A percentile compares a stretch with the other conserved stretches of the same genome.
These are phyloP conservation scores for Lutjanus campechanus DNA, from an alignment of 2,797 vertebrate species.

Conservation along the genomic window DNA sequence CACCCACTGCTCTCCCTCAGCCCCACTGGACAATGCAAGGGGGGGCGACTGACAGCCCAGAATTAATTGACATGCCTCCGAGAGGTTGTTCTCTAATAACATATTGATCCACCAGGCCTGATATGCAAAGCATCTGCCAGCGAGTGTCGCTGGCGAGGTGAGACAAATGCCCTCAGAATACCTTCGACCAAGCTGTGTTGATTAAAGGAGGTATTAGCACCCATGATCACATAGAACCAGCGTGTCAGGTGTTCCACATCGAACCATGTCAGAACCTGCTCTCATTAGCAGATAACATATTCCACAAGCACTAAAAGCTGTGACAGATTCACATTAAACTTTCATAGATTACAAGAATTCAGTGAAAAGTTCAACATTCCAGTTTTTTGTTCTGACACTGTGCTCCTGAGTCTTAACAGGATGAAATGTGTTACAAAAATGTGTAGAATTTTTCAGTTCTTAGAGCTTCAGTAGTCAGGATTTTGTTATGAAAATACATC, in stretches of 20 bases:
- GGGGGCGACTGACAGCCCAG: constrained; percentile 87
- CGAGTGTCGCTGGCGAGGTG: constrained; percentile 77
- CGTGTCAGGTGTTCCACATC: constrained; percentile 59
- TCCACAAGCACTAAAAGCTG: constrained; percentile 37
- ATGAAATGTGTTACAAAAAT: not conserved
- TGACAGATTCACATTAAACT: constrained; percentile 35
- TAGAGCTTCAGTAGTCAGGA: not conserved
- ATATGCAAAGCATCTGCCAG: constrained; percentile 92
- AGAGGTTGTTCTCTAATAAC: constrained; percentile 96
- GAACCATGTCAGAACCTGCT: constrained; percentile 49
- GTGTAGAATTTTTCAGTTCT: not conserved
- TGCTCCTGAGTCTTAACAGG: not conserved
- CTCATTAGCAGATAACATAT: constrained; percentile 68
- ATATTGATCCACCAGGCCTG: constrained; percentile 91
- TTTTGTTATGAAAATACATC: not conserved
- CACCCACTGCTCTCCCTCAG: constrained; percentile 80
- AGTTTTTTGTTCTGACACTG: not conserved
- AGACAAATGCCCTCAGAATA: constrained; percentile 87
- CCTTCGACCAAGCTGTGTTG: constrained; percentile 86
- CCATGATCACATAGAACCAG: constrained; percentile 69
- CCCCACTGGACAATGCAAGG: constrained; percentile 69
- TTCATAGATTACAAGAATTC: constrained; percentile 49
- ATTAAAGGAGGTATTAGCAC: constrained; percentile 83
- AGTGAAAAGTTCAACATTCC: constrained; percentile 1
- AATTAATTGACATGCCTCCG: constrained; percentile 91